Base-by-base conservation (phyloP, 2,888 invertebrate genomes). In the Dione juno region DNA sequence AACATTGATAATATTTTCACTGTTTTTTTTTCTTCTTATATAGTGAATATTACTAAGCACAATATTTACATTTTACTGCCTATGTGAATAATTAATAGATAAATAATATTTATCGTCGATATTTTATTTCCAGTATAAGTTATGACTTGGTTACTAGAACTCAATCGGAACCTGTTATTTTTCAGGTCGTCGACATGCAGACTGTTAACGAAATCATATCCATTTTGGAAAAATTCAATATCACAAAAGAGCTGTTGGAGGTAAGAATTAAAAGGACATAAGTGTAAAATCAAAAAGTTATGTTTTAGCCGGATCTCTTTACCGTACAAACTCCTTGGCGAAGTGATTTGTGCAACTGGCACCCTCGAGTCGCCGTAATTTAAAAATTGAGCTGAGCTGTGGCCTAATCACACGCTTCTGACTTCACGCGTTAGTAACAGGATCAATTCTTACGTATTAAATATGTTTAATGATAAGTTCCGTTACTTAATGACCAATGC, bases 161-260 rank as follows among this genome's bases (percentile, higher is more conserved):
- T 72, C 73, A 57, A 28, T 35, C n/a, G 59, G 11, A 57, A 57
- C 57, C 43, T 61, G 43, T 72, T 71, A 13, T 63, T 63, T 79
- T 95, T 72, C 91, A 98, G 98, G 98, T 98, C 95, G 96, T 97
- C 95, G 97, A 98, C 95, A 97, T 98, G 97, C 96, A 96, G 88
- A 95, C 96, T 88, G 98, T 98, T 93, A 95, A 97, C 94, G 97
- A 97, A 94, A 97, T 98, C 94, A 97, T 99, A 94, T 95, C 97
- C 93, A 94, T 96, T 90, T 94, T 99, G 96, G 98, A 99, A 94
- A 96, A 95, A 94, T 96, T 96, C 93, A 95, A 96, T 93, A 96
- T 98, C 94, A 97, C 97, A 93, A 97, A 97, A 94, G 97, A 97
- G 94, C 94, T 96, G 93, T 93, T 98, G 94, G 97, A 97, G 97